phyloP scores from a whole-genome alignment of 30 jellyfish, hydroid and myxozoan species.

The Catostylus mosaicus region DNA sequence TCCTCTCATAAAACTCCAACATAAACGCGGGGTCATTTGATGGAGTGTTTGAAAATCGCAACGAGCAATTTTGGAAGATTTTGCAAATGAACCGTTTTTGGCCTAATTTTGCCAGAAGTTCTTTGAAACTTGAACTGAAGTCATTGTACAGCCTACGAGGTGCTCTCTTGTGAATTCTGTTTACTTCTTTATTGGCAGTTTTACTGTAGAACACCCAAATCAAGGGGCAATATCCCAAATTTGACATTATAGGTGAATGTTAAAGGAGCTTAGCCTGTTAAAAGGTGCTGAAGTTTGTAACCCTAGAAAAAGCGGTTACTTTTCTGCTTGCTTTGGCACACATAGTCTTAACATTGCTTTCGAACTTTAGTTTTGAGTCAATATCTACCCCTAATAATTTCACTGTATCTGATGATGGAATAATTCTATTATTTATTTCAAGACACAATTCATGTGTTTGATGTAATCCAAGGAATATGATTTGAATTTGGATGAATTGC shows the following conservation, averaged over 20 bases:
- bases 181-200: neutral
- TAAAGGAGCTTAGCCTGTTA: conserved; percentile 5
- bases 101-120: neutral
- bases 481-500: too few species aligned
- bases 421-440: too few species aligned
- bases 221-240: neutral
- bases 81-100: neutral
- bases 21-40: neutral
- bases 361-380: too few species aligned
- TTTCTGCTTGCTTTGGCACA: too few species aligned
- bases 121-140: neutral
- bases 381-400: too few species aligned
- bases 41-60: neutral
- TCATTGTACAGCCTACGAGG: neutral
- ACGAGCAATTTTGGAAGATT: neutral
- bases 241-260: neutral
- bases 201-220: conserved; percentile 11
- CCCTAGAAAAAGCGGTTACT: too few species aligned
- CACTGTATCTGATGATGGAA: too few species aligned
- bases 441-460: too few species aligned
- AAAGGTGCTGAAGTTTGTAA: too few species aligned
- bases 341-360: too few species aligned
- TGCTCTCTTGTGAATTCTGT: conserved; percentile 3
- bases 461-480: too few species aligned
- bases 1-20: neutral